Conservation (phyloP, 2,113 vertebrate species). For the Thymallus thymallus region DNA sequence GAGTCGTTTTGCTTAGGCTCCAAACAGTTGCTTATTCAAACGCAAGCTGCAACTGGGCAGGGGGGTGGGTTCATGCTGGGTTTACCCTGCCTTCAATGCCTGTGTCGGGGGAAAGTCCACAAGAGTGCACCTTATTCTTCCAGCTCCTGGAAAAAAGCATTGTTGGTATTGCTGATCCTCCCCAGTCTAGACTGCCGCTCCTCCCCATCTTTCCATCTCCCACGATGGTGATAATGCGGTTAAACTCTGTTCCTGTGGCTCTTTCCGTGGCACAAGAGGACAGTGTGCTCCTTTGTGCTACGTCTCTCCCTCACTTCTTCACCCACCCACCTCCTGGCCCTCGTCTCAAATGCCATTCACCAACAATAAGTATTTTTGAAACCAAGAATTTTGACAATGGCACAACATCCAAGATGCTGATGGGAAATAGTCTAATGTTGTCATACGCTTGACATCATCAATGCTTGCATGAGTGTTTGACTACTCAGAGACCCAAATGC, state of each 20-base stretch:
- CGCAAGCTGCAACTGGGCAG: constrained; percentile 23
- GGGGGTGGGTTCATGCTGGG: constrained; percentile 28
- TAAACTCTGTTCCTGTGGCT: constrained; percentile 23
- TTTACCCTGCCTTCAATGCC: constrained; percentile 6
- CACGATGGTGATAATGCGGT: constrained; percentile 53
- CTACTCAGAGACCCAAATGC: background rate
- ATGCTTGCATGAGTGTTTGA: background rate
- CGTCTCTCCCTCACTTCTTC: background rate
- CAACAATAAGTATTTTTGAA: background rate
- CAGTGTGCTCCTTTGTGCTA: constrained; percentile 2
- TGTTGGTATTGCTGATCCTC: constrained; percentile 15
- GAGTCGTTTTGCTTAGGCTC: background rate
- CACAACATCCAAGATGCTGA: background rate
- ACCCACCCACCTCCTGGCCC: background rate
- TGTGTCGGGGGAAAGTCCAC: constrained; percentile 31
- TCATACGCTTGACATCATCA: background rate
- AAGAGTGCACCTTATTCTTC: constrained; percentile 24
- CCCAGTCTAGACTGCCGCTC: constrained; percentile 5
- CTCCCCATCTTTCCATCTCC: constrained; percentile 25
- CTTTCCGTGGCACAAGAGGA: constrained; percentile 11
- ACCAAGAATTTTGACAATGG: background rate
- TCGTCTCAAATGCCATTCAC: background rate
- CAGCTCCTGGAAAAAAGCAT: constrained; percentile 32
- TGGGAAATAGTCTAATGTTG: background rate
- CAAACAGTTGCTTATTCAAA: background rate